Evolutionary conservation across 2,113 vertebrate genomes (phyloP).

Genomic region (Oncorhynchus keta): DNA sequence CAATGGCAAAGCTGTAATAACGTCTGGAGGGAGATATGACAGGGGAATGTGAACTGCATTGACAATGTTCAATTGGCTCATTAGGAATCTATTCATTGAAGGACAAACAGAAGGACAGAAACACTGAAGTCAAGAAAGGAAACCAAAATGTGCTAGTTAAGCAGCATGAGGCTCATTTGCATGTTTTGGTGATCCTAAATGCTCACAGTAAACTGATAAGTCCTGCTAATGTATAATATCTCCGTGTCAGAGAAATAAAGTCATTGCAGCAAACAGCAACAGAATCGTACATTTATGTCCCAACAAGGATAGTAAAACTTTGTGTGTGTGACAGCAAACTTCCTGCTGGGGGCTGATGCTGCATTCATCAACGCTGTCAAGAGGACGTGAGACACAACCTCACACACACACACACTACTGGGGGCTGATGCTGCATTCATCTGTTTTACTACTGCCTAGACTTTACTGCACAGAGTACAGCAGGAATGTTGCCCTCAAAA

Average conservation of each 20-base stretch:
- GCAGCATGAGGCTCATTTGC: background rate
- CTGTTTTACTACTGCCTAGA: background rate
- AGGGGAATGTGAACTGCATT: too few species aligned
- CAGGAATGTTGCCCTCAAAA: conserved; percentile 41
- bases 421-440: too few species aligned
- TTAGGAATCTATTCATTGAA: background rate
- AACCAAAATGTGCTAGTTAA: background rate
- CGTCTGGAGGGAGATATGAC: too few species aligned
- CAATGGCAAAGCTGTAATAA: background rate
- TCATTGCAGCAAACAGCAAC: background rate
- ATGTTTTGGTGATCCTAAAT: background rate
- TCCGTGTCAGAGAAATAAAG: background rate
- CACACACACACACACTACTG: background rate
- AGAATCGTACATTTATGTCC: background rate
- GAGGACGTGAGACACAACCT: conserved; percentile 19
- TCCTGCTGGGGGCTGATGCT: conserved; percentile 40
- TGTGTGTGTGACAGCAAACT: conserved; percentile 10
- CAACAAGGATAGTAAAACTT: too few species aligned
- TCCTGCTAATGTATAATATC: background rate
- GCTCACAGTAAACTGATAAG: too few species aligned
- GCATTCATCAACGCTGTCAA: background rate
- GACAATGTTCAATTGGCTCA: too few species aligned
- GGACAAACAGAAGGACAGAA: background rate
- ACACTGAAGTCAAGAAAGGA: background rate
- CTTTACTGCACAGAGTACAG: conserved; percentile 15